phyloP scores from a whole-genome alignment of 2,888 invertebrate species.

The Acrocyrtus sp. region DNA sequence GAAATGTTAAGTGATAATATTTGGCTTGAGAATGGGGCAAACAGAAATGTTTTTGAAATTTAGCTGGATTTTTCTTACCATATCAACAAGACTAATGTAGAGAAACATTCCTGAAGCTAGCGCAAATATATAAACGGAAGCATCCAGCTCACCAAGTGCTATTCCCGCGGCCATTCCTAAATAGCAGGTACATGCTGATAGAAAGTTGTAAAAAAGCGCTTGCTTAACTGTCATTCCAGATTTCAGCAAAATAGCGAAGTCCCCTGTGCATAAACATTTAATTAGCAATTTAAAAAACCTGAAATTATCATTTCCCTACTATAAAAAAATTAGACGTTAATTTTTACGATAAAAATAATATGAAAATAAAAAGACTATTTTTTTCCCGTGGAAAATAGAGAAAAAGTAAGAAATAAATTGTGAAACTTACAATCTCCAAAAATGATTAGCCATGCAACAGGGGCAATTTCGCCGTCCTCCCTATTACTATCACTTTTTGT shows the following conservation, averaged over 20 bases:
- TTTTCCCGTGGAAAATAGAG: too few species aligned
- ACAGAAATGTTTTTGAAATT: too few species aligned
- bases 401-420: too few species aligned
- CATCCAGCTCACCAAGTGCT: conserved; percentile 68
- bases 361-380: too few species aligned
- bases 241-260: conserved; percentile 72
- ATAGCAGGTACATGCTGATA: conserved; percentile 71
- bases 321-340: neutral
- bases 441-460: conserved; percentile 74
- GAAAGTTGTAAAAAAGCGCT: conserved; percentile 71
- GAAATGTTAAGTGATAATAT: too few species aligned
- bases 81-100: conserved; percentile 72
- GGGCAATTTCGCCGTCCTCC: conserved; percentile 67
- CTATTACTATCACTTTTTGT: too few species aligned
- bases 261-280: conserved; percentile 69
- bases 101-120: conserved; percentile 73
- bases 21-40: too few species aligned
- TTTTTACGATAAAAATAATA: too few species aligned
- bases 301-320: too few species aligned
- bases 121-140: conserved; percentile 70
- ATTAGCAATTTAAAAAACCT: too few species aligned
- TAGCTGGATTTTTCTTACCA: too few species aligned
- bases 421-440: conserved; percentile 74
- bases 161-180: conserved; percentile 71
- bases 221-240: conserved; percentile 71